Percentiles rank a stretch among this genome's conserved stretches.
Evolutionary conservation across 1,140 invertebrate genomes (phyloP).

Genomic region (Drosophila bifasciata): DNA sequence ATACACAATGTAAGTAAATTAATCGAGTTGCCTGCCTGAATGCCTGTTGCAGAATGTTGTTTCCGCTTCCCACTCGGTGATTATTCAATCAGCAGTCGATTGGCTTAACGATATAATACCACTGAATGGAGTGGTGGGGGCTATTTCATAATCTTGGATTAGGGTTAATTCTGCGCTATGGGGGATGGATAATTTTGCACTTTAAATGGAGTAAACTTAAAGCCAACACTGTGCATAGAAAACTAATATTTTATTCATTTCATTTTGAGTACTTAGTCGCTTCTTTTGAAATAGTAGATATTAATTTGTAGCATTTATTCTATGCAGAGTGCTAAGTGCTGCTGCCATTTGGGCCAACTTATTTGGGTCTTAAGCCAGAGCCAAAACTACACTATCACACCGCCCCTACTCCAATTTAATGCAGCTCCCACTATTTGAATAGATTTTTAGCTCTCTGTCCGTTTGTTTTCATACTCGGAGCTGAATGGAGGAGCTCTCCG

Average conservation of each 20-base stretch:
- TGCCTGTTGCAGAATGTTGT: too few species aligned
- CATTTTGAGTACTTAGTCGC: too few species aligned
- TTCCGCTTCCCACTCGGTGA: slow-evolving; percentile 21
- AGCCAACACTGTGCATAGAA: too few species aligned
- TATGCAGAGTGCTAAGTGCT: too few species aligned
- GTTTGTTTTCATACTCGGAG: slow-evolving; percentile 31
- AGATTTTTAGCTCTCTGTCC: slow-evolving; percentile 31
- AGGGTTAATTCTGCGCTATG: neutral
- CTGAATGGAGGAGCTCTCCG: slow-evolving; percentile 24
- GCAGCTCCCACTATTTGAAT: slow-evolving; percentile 36
- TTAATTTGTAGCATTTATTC: too few species aligned
- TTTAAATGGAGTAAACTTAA: too few species aligned
- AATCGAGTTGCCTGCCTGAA: slow-evolving; percentile 29
- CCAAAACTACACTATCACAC: too few species aligned
- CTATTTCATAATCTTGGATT: slow-evolving; percentile 15
- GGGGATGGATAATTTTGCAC: neutral
- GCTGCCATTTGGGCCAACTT: too few species aligned
- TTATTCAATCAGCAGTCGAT: slow-evolving; percentile 47
- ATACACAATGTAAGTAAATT: slow-evolving; percentile 48
- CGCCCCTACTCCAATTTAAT: too few species aligned
- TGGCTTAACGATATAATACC: neutral
- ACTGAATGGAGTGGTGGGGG: neutral
- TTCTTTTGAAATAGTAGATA: too few species aligned
- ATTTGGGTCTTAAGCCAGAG: too few species aligned
- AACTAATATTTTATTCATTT: too few species aligned